Conservation (phyloP, 1,140 invertebrate genomes). For the Lepidostoma basale region DNA sequence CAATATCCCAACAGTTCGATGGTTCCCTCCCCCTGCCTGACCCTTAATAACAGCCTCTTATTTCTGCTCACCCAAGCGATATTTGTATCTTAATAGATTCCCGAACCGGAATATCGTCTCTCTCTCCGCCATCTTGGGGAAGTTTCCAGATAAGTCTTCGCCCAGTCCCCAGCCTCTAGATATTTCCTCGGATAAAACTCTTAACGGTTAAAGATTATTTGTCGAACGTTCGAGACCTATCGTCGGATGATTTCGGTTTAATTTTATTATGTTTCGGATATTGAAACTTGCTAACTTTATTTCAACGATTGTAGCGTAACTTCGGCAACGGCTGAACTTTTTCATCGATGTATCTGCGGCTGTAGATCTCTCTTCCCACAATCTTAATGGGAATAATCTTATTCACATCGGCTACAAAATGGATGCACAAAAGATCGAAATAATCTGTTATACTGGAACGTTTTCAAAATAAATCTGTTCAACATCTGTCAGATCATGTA, state of each 20-base stretch:
- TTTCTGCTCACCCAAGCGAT: slow-evolving; percentile 26
- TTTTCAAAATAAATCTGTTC: no score
- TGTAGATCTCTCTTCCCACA: neutral
- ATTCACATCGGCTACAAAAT: no score
- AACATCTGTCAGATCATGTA: no score
- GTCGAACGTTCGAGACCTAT: slow-evolving; percentile 4
- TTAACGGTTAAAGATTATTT: slow-evolving; percentile 11
- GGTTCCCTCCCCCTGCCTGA: neutral
- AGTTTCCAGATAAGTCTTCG: slow-evolving; percentile 14
- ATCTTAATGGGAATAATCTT: neutral
- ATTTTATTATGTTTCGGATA: slow-evolving; percentile 21
- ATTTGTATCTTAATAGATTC: slow-evolving; percentile 32
- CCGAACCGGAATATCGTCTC: slow-evolving; percentile 6
- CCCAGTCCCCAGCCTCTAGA: neutral
- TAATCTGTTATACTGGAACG: no score
- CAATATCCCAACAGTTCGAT: no score
- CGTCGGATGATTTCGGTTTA: neutral
- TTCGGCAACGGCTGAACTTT: neutral
- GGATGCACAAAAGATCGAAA: no score
- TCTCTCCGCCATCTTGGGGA: slow-evolving; percentile 9
- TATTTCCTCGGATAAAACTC: slow-evolving; percentile 8
- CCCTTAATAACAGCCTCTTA: slow-evolving; percentile 10
- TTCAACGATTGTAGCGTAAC: neutral
- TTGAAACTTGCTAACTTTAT: slow-evolving; percentile 12
- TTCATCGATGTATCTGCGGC: neutral